Conservation (phyloP, 2,113 vertebrate genomes). For the Agelaius tricolor region DNA sequence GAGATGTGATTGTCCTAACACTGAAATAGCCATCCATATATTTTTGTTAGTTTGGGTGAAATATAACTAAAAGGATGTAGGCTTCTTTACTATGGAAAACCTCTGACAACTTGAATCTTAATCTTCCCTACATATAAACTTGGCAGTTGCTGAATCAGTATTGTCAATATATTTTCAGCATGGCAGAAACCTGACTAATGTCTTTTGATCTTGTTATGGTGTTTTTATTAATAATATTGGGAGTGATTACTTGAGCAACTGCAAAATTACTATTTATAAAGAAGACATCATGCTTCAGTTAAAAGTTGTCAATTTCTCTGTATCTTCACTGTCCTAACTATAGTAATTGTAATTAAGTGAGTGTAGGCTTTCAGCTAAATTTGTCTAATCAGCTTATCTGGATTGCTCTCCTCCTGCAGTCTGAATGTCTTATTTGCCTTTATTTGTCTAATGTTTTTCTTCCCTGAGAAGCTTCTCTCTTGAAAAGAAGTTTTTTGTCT, state of each 20-base stretch:
- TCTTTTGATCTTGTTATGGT: not conserved
- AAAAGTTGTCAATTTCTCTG: not conserved
- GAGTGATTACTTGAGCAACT: not conserved
- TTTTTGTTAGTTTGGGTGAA: not conserved
- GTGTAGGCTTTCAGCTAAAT: not conserved
- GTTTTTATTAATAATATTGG: not conserved
- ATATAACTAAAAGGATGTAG: not conserved
- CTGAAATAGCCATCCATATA: not conserved
- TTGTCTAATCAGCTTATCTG: not conserved
- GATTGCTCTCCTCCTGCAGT: not conserved
- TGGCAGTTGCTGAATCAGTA: not conserved
- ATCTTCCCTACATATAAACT: not conserved
- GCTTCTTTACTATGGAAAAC: not conserved
- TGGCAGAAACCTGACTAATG: not conserved
- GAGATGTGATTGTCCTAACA: fast-evolving
- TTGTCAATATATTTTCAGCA: not conserved
- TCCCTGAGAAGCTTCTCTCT: not conserved
- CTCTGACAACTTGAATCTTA: not conserved
- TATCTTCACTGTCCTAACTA: not conserved
- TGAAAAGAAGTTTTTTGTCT: not conserved
- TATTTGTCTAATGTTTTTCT: not conserved
- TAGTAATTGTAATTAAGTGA: not conserved
- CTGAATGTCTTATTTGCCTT: not conserved
- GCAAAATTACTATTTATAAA: not conserved
- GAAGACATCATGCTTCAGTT: not conserved